A percentile compares a stretch with the other conserved stretches of the same genome.
phyloP scores from a whole-genome alignment of 2,888 invertebrate species.

The Heliconius sara region DNA sequence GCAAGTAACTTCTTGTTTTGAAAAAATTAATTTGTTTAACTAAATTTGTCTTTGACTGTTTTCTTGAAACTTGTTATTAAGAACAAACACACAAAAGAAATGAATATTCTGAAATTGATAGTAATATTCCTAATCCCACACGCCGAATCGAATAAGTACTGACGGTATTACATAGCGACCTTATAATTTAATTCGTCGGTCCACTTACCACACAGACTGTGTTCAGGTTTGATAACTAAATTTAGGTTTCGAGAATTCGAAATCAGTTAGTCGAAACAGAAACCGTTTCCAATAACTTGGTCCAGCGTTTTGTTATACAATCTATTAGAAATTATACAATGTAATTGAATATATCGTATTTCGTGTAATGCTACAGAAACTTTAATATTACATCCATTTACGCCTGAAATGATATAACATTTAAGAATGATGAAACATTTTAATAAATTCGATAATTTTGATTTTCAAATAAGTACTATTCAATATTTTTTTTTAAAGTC shows the following conservation, averaged over 20 bases:
- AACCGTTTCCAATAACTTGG: constrained; percentile 45
- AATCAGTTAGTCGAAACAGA: constrained; percentile 50
- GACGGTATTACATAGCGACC: constrained; percentile 54
- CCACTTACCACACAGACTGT: constrained; percentile 54
- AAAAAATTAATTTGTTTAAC: too few species aligned
- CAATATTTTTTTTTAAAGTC: too few species aligned
- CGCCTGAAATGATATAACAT: not conserved
- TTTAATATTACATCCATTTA: not conserved
- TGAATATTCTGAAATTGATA: constrained; percentile 18
- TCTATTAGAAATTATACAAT: not conserved
- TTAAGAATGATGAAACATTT: too few species aligned
- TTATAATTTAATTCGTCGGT: constrained; percentile 66
- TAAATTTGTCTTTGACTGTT: not conserved
- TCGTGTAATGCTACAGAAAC: not conserved
- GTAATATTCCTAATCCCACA: constrained; percentile 48
- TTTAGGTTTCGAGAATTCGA: constrained; percentile 55
- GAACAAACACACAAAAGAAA: not conserved
- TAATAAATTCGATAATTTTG: too few species aligned
- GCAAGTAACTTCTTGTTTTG: too few species aligned
- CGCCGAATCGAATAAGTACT: constrained; percentile 58
- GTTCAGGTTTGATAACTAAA: constrained; percentile 61
- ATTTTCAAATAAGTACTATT: too few species aligned
- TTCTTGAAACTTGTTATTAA: not conserved
- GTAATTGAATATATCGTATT: not conserved
- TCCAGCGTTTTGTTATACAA: constrained; percentile 21